Conservation (phyloP, 1,140 invertebrate species). For the Piezodorus guildinii region DNA sequence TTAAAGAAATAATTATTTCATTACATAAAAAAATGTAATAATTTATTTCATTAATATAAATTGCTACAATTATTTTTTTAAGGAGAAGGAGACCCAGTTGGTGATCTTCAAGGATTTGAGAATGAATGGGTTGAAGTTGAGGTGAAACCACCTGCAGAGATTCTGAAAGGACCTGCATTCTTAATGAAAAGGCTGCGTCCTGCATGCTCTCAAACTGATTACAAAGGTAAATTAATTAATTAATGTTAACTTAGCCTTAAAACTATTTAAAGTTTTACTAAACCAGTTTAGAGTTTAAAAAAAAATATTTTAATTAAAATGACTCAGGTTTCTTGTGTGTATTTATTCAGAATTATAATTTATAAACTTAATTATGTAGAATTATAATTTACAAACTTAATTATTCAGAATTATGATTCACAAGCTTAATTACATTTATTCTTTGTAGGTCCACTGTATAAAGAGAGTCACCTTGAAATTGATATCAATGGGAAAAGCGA, state of each 20-base stretch:
- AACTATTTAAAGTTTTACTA: too few species aligned
- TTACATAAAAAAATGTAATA: too few species aligned
- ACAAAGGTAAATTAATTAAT: conserved; percentile 17
- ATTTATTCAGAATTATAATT: too few species aligned
- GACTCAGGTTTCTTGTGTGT: too few species aligned
- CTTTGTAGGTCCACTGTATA: conserved; percentile 52
- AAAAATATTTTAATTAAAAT: too few species aligned
- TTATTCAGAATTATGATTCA: too few species aligned
- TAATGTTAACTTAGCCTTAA: not conserved
- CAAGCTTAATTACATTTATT: too few species aligned
- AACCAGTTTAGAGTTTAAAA: too few species aligned
- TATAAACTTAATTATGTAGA: too few species aligned
- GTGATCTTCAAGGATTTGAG: conserved; percentile 66
- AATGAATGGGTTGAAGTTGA: conserved; percentile 85
- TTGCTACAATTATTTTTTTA: too few species aligned
- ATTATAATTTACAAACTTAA: too few species aligned
- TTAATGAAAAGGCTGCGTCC: conserved; percentile 19
- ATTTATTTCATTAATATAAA: too few species aligned
- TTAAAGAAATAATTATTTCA: not conserved
- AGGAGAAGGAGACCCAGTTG: conserved; percentile 38
- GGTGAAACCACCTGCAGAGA: conserved; percentile 42
- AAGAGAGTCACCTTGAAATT: conserved; percentile 73
- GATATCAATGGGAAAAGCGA: conserved; percentile 81
- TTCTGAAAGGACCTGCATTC: conserved; percentile 22
- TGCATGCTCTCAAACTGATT: conserved; percentile 17